Evolutionary conservation across 2,113 vertebrate genomes (phyloP).

Genomic region (Ciconia maguari): DNA sequence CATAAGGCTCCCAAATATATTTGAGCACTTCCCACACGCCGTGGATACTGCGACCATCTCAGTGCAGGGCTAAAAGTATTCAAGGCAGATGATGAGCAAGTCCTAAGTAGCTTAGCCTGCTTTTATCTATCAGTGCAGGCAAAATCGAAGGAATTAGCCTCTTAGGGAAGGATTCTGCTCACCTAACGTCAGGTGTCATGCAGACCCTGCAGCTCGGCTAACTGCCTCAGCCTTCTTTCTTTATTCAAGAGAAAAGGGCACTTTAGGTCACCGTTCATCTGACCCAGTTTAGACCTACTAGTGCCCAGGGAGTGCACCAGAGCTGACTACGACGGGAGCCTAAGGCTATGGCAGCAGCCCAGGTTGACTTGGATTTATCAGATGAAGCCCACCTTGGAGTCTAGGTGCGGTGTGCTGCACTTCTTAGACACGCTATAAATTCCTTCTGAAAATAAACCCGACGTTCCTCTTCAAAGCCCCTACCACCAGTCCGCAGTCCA

Average conservation of each 20-base stretch:
- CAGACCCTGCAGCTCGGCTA: not conserved
- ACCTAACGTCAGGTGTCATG: fast-evolving
- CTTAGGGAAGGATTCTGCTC: not conserved
- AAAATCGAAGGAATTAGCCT: not conserved
- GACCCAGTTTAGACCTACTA: not conserved
- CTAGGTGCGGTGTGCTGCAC: not conserved
- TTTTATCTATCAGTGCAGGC: not conserved
- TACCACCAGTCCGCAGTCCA: not conserved
- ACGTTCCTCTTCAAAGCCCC: not conserved
- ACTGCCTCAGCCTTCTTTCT: not conserved
- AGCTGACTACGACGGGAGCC: not conserved
- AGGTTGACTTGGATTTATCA: not conserved
- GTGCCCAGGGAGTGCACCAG: not conserved
- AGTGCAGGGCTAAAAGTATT: not conserved
- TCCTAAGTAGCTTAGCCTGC: not conserved
- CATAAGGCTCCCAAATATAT: not conserved
- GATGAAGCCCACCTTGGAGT: not conserved
- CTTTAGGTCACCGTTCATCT: not conserved
- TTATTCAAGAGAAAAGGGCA: not conserved
- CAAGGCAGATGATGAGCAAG: not conserved
- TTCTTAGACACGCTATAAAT: not conserved
- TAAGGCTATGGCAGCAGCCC: not conserved
- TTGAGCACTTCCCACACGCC: not conserved
- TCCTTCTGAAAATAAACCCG: not conserved
- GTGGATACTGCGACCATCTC: not conserved